Percentiles rank a stretch among this genome's conserved stretches.
Evolutionary conservation across 1,140 invertebrate genomes (phyloP).

Genomic region (Ladona fulva): DNA sequence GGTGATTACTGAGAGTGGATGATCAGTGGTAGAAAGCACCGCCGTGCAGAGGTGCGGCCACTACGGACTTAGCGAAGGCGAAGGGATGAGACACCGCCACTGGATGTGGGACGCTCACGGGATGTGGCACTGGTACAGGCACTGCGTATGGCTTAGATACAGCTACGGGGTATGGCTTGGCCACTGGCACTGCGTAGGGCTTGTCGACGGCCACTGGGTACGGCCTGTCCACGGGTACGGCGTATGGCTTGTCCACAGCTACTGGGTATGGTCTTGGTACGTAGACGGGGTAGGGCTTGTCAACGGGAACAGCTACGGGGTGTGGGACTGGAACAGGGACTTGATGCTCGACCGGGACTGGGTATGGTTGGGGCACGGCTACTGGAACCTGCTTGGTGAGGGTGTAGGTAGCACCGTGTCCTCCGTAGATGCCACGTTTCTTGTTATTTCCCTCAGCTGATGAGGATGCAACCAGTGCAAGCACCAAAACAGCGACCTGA

Average conservation of each 20-base stretch:
- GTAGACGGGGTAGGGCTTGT: constrained; percentile 5
- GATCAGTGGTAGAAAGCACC: neutral
- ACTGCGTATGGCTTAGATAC: neutral
- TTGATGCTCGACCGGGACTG: constrained; percentile 30
- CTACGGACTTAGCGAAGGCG: neutral
- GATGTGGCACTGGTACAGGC: constrained; percentile 5
- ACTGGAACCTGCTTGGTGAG: constrained; percentile 21
- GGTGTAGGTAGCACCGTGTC: constrained; percentile 31
- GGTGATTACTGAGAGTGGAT: neutral
- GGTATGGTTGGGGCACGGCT: constrained; percentile 36
- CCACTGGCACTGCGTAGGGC: constrained; percentile 33
- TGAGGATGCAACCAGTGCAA: neutral
- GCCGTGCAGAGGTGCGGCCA: neutral
- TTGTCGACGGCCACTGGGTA: constrained; percentile 31
- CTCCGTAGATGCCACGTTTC: neutral
- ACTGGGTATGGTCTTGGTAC: neutral
- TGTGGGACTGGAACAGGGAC: neutral
- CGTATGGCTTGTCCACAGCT: constrained; percentile 27
- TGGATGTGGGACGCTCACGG: neutral
- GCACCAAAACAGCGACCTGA: neutral
- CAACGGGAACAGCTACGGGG: neutral
- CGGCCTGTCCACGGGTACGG: constrained; percentile 31
- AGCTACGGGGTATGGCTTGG: constrained; percentile 9
- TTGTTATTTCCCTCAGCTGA: neutral
- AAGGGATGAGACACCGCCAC: neutral